Conservation (phyloP, 1,140 invertebrate genomes). For the Psix sp. region DNA sequence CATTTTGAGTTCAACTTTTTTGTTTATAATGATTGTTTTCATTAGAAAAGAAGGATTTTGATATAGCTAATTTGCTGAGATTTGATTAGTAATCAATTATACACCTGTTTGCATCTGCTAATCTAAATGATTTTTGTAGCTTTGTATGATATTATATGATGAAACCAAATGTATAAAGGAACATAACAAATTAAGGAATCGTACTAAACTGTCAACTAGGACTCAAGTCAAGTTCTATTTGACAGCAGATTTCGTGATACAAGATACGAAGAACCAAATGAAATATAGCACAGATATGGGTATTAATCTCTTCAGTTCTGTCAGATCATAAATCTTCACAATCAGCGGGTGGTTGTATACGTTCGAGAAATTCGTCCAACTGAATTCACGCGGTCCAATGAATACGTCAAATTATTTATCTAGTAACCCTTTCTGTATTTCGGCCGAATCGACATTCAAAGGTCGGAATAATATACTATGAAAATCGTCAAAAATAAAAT, state of each 20-base stretch:
- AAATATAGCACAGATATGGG: conserved; percentile 41
- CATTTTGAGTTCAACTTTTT: too few relatives aligned
- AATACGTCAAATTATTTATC: conserved; percentile 56
- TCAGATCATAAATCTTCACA: conserved; percentile 40
- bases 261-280: conserved; percentile 8
- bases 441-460: too few relatives aligned
- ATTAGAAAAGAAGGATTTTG: too few relatives aligned
- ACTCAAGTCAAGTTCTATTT: conserved; percentile 33
- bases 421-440: conserved; percentile 35
- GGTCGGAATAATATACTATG: conserved; percentile 1
- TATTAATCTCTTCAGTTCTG: conserved; percentile 43
- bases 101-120: too few relatives aligned
- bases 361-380: conserved; percentile 36
- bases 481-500: conserved; percentile 41
- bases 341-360: conserved; percentile 33
- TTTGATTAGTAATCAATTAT: too few relatives aligned
- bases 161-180: neutral
- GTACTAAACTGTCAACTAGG: conserved; percentile 59
- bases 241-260: conserved; percentile 52
- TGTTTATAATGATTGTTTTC: too few relatives aligned
- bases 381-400: conserved; percentile 44
- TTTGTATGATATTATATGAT: too few relatives aligned
- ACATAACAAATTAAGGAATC: conserved; percentile 13
- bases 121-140: too few relatives aligned
- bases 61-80: too few relatives aligned